These are phyloP conservation scores for Crenichthys baileyi DNA, from an alignment of 2,797 vertebrate species.

Conservation along the genomic window DNA sequence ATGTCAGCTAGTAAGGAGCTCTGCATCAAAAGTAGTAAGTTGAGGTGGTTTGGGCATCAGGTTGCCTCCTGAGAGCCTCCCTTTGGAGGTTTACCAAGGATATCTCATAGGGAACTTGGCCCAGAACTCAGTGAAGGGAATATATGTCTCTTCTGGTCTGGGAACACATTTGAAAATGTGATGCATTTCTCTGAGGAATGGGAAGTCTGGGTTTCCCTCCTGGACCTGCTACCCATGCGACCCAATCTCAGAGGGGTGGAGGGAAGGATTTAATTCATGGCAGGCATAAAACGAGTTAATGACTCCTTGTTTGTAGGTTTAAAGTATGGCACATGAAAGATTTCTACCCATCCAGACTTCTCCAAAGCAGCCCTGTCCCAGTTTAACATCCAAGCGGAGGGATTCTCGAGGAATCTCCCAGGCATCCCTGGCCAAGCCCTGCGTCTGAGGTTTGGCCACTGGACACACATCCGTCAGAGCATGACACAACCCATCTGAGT, in stretches of 20 bases:
- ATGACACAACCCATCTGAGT: constrained; percentile 93
- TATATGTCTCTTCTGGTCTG: no score
- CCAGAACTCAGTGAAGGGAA: no score
- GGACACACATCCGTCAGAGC: constrained; percentile 93
- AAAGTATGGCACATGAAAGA: background rate
- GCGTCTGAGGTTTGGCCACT: constrained; percentile 94
- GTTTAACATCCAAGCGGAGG: constrained; percentile 91
- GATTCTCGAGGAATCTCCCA: constrained; percentile 98
- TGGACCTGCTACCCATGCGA: background rate
- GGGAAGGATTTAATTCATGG: background rate
- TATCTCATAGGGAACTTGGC: no score
- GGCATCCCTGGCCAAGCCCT: constrained; percentile 93
- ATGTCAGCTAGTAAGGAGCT: background rate
- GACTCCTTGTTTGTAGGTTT: background rate
- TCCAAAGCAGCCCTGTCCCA: constrained; percentile 97
- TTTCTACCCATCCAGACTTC: constrained; percentile 98
- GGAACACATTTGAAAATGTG: background rate
- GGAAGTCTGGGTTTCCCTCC: background rate
- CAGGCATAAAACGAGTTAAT: background rate
- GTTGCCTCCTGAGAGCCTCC: background rate
- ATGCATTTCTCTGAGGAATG: no score
- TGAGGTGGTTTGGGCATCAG: background rate
- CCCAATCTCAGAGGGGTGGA: background rate
- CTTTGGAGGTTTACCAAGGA: no score
- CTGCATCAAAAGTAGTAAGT: no score